These are phyloP conservation scores for Aelia acuminata DNA, from an alignment of 2,888 invertebrate genomes.

Conservation along the genomic window DNA sequence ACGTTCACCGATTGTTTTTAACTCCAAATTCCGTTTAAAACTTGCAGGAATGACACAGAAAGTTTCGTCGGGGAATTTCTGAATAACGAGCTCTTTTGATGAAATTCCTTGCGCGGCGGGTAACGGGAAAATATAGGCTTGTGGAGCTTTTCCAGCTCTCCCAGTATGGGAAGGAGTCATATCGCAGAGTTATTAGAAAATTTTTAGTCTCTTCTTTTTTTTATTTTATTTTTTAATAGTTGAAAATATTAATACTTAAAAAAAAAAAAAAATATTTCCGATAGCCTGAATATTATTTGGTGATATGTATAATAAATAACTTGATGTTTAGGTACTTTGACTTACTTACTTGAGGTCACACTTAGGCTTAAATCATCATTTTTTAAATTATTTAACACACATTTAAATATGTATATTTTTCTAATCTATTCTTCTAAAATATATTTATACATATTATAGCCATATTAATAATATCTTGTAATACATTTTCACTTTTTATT, in stretches of 20 bases:
- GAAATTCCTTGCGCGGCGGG: slow-evolving; percentile 9
- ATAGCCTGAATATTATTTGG: too few species aligned
- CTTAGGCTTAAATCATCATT: too few species aligned
- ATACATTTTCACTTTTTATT: too few species aligned
- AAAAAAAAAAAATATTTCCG: too few species aligned
- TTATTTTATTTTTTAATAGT: not conserved
- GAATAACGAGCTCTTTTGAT: slow-evolving; percentile 22
- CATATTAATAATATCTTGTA: too few species aligned
- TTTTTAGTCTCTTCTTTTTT: not conserved
- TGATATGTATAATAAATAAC: too few species aligned
- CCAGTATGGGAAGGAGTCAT: not conserved
- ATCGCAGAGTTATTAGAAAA: not conserved
- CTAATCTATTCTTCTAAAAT: too few species aligned
- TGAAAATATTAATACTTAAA: not conserved
- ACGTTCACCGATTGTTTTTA: not conserved
- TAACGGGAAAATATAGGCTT: slow-evolving; percentile 3
- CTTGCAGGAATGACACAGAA: slow-evolving; percentile 21
- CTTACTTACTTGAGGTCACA: too few species aligned
- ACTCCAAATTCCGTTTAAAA: slow-evolving; percentile 8
- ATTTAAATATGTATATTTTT: too few species aligned
- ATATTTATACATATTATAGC: too few species aligned
- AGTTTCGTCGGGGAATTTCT: slow-evolving; percentile 19
- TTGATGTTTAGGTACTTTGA: too few species aligned
- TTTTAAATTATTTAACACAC: too few species aligned
- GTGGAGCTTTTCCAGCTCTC: not conserved